Evolutionary conservation across 2,797 vertebrate genomes (phyloP).

Genomic region (Poeciliopsis infans): DNA sequence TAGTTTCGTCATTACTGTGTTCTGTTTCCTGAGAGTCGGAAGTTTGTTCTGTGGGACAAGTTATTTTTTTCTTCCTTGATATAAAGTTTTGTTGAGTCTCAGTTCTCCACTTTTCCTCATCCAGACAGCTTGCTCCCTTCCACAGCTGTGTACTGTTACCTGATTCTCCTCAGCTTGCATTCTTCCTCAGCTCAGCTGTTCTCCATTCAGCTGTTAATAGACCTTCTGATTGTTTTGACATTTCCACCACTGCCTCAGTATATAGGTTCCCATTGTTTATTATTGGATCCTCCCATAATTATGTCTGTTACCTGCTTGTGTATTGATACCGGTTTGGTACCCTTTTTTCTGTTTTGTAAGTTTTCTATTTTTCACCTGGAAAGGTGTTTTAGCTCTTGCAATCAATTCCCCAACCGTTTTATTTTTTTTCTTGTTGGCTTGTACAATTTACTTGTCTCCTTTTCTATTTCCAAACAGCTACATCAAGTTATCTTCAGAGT

Average conservation of each 20-base stretch:
- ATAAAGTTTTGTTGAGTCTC: neutral
- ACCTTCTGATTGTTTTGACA: neutral
- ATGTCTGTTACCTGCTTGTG: neutral
- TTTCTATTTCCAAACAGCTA: neutral
- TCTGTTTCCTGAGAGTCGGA: neutral
- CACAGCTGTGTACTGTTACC: neutral
- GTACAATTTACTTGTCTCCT: neutral
- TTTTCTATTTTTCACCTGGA: neutral
- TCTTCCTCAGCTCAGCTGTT: neutral
- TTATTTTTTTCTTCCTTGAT: neutral
- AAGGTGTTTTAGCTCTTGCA: neutral
- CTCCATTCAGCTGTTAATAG: neutral
- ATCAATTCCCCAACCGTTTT: neutral
- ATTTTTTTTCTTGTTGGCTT: neutral
- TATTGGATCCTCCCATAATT: neutral
- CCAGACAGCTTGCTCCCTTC: neutral
- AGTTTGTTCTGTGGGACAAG: neutral
- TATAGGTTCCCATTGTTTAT: neutral
- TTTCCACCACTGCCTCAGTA: neutral
- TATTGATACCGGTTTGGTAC: neutral
- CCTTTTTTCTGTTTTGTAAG: neutral
- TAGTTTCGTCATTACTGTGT: neutral
- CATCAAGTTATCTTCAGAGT: neutral
- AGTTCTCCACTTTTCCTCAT: neutral
- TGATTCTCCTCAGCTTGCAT: neutral